phyloP scores from a whole-genome alignment of 2,797 vertebrate genomes.

The Hipposideros larvatus region DNA sequence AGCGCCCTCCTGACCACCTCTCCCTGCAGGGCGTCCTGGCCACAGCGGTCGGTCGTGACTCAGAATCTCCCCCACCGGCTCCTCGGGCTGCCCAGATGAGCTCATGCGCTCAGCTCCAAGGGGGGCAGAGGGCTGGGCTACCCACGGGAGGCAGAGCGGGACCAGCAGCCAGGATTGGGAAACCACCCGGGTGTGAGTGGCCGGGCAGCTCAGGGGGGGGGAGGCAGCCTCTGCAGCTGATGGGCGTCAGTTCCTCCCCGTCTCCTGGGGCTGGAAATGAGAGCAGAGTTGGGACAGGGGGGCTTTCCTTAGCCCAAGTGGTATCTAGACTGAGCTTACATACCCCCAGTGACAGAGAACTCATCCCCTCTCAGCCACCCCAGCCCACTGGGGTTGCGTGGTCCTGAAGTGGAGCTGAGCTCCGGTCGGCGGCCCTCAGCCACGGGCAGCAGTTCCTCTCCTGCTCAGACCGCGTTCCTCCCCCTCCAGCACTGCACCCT shows the following conservation, averaged over 20 bases:
- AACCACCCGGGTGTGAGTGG: background rate
- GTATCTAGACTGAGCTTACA: background rate
- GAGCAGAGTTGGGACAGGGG: background rate
- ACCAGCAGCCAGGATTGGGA: conserved; percentile 45
- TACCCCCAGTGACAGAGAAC: background rate
- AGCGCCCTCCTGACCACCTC: background rate
- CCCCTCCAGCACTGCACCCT: fast-evolving
- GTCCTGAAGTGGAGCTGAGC: background rate
- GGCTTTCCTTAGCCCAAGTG: background rate
- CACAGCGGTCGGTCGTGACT: conserved; percentile 62
- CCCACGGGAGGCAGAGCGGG: background rate
- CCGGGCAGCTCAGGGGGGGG: background rate
- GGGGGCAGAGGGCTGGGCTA: conserved; percentile 34
- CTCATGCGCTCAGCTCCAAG: conserved; percentile 73
- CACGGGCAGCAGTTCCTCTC: background rate
- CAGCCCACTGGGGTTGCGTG: fast-evolving
- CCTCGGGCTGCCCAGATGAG: conserved; percentile 76
- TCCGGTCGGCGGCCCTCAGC: background rate
- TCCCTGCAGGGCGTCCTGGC: conserved; percentile 43
- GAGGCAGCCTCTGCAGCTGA: background rate
- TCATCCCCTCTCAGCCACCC: background rate
- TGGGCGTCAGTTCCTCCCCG: background rate
- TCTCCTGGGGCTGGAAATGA: background rate
- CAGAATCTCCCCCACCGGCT: conserved; percentile 70
- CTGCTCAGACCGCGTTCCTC: background rate